Percentiles rank a stretch among this genome's conserved stretches.
Evolutionary conservation across 2,888 invertebrate genomes (phyloP).

Genomic region (Diaphora mendica): DNA sequence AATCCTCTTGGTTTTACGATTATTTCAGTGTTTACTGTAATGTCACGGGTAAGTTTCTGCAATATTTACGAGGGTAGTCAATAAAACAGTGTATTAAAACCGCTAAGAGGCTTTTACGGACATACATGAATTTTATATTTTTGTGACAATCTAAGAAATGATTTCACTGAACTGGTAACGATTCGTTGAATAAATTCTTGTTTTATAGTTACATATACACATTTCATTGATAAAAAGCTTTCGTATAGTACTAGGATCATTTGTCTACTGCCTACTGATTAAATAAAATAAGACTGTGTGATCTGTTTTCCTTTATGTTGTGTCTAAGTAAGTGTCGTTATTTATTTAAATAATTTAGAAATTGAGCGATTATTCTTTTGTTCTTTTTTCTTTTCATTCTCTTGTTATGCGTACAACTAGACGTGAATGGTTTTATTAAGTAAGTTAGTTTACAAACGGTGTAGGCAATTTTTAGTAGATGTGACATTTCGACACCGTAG

Average conservation of each 20-base stretch:
- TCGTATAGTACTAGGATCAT: neutral
- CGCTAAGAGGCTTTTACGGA: conserved; percentile 7
- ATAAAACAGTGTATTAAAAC: conserved; percentile 18
- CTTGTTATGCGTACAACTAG: too few species aligned
- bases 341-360: too few species aligned
- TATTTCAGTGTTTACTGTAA: conserved; percentile 11
- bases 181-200: neutral
- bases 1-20: conserved; percentile 14
- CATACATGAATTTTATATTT: conserved; percentile 5
- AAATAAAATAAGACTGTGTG: neutral
- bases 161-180: neutral
- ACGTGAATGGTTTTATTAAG: too few species aligned
- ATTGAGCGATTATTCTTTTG: too few species aligned
- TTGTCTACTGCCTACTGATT: neutral
- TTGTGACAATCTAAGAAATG: neutral
- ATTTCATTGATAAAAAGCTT: neutral
- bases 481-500: neutral
- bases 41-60: conserved; percentile 1
- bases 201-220: neutral
- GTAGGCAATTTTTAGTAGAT: neutral
- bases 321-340: neutral
- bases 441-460: too few species aligned
- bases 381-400: too few species aligned
- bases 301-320: neutral
- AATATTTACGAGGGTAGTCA: conserved; percentile 19